Evolutionary conservation across 2,888 invertebrate species (phyloP).

Genomic region (Brenthis daphne): DNA sequence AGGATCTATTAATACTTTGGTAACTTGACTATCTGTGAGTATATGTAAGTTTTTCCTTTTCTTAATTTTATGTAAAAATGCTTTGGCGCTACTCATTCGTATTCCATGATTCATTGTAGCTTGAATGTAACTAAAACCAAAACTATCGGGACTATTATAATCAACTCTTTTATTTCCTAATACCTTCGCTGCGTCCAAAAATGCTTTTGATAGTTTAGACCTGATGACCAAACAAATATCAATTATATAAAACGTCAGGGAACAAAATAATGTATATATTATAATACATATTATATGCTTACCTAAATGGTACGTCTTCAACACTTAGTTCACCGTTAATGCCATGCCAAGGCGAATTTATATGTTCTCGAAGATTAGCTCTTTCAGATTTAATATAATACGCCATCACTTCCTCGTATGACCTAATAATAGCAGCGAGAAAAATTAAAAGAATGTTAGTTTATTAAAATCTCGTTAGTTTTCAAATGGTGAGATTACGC

Average conservation of each 20-base stretch:
- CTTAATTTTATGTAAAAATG: slow-evolving; percentile 80
- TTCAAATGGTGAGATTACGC: too few relatives aligned
- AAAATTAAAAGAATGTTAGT: not conserved
- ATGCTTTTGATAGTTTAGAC: slow-evolving; percentile 83
- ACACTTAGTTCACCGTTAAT: slow-evolving; percentile 83
- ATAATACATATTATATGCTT: slow-evolving; percentile 9
- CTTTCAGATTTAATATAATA: slow-evolving; percentile 85
- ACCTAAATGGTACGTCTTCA: slow-evolving; percentile 84
- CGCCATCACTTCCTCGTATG: slow-evolving; percentile 82
- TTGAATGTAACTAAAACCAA: slow-evolving; percentile 80
- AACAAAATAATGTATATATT: too few relatives aligned
- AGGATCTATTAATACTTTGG: slow-evolving; percentile 82
- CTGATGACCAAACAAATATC: slow-evolving; percentile 49
- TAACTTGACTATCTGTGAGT: slow-evolving; percentile 78
- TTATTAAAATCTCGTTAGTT: not conserved
- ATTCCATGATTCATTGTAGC: slow-evolving; percentile 75
- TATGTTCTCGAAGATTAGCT: slow-evolving; percentile 69
- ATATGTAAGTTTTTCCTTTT: slow-evolving; percentile 83
- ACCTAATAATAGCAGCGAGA: slow-evolving; percentile 57
- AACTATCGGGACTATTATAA: slow-evolving; percentile 85
- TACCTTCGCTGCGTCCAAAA: slow-evolving; percentile 84
- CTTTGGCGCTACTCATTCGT: slow-evolving; percentile 80
- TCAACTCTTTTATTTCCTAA: slow-evolving; percentile 85
- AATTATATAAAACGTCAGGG: not conserved
- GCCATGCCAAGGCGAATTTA: slow-evolving; percentile 81